phyloP scores from a whole-genome alignment of 2,113 vertebrate species.

The Mustela lutreola region DNA sequence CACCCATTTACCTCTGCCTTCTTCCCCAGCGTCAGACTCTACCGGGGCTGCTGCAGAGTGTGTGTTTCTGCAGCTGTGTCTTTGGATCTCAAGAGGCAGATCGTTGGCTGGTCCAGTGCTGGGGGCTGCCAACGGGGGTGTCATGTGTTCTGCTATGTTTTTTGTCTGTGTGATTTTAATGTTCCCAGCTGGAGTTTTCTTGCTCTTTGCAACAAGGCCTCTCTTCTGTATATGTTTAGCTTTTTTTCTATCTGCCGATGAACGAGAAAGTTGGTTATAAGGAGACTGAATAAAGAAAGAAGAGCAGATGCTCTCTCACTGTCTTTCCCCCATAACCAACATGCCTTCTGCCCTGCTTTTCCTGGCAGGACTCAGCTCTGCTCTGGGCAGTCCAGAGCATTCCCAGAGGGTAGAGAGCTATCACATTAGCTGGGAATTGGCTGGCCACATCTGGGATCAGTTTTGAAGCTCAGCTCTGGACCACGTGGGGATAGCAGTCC shows the following conservation, averaged over 20 bases:
- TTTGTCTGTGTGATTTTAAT: background rate
- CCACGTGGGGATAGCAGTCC: background rate
- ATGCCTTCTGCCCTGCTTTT: background rate
- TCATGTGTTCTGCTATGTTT: background rate
- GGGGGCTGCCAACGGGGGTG: background rate
- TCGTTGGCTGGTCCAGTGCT: background rate
- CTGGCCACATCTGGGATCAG: background rate
- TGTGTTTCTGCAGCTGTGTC: background rate
- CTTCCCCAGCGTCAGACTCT: background rate
- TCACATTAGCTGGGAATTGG: background rate
- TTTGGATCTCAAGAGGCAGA: conserved; percentile 22
- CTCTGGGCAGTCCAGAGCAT: background rate
- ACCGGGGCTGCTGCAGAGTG: background rate
- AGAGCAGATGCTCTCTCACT: background rate
- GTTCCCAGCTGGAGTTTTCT: background rate
- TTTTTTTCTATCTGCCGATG: background rate
- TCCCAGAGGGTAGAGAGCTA: too few species aligned
- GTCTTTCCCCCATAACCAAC: background rate
- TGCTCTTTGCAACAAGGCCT: background rate
- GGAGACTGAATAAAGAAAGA: background rate
- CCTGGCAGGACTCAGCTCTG: background rate
- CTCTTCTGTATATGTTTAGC: background rate
- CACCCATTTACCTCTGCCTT: background rate
- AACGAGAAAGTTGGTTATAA: background rate
- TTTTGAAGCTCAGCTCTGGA: background rate